Conservation (phyloP, 2,797 vertebrate species). For the Phyllotis vaccarum region DNA sequence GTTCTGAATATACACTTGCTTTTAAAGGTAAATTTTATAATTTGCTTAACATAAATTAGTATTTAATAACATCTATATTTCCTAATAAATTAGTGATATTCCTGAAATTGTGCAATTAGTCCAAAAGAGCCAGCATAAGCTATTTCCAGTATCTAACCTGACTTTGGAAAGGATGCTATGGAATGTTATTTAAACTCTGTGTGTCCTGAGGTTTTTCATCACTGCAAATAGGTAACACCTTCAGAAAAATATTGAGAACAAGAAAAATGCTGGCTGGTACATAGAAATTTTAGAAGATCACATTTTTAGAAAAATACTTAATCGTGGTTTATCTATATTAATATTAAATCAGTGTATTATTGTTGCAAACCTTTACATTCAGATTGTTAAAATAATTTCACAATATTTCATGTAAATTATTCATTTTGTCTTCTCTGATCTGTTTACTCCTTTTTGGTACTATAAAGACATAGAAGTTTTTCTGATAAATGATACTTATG, state of each 20-base stretch:
- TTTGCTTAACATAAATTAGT: slow-evolving; percentile 2
- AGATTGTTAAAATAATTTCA: not conserved
- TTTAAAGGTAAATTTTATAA: not conserved
- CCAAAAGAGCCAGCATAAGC: not conserved
- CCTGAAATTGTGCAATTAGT: not conserved
- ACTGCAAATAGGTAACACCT: not conserved
- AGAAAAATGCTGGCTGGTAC: not conserved
- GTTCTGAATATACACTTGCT: not conserved
- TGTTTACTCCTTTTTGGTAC: not conserved
- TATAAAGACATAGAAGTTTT: slow-evolving; percentile 40
- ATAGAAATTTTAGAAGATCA: not conserved
- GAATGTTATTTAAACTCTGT: not conserved
- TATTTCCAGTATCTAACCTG: not conserved
- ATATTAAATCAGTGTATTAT: not conserved
- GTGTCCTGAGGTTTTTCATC: not conserved
- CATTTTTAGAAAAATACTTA: not conserved
- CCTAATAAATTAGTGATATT: not conserved
- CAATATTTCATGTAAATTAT: not conserved
- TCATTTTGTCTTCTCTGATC: not conserved
- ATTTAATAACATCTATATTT: not conserved
- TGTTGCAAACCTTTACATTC: not conserved
- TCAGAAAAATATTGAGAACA: not conserved
- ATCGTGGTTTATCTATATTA: not conserved
- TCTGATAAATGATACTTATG: slow-evolving; percentile 32
- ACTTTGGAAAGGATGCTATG: not conserved